phyloP scores from a whole-genome alignment of 2,888 invertebrate genomes.

The Monoplex corrugatus region DNA sequence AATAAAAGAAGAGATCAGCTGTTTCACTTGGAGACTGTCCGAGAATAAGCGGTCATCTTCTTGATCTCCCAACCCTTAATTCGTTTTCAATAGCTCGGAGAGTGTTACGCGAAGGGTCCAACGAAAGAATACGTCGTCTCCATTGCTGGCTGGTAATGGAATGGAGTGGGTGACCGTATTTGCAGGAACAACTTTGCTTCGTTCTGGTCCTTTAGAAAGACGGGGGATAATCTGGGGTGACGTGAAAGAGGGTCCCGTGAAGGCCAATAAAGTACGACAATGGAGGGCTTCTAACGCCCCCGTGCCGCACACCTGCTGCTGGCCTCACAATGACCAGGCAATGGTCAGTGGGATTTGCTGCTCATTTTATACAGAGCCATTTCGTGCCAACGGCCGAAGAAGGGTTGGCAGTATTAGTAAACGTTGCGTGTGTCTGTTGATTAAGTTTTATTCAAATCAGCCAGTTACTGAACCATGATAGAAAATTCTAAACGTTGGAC shows the following conservation, averaged over 20 bases:
- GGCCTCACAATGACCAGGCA: not conserved
- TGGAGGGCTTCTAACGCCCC: not conserved
- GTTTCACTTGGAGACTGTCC: not conserved
- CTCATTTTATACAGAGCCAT: not conserved
- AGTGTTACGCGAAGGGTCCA: not conserved
- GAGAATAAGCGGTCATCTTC: not conserved
- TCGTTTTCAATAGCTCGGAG: not conserved
- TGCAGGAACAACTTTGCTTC: not conserved
- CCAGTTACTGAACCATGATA: too few relatives aligned
- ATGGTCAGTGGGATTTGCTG: not conserved
- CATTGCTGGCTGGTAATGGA: not conserved
- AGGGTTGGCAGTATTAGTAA: not conserved
- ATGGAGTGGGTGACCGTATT: slow-evolving; percentile 30
- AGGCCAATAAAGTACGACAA: not conserved
- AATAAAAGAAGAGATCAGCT: not conserved
- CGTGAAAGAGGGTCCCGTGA: not conserved
- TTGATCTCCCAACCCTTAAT: not conserved
- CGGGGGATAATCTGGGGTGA: not conserved
- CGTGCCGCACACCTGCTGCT: not conserved
- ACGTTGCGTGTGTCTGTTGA: not conserved
- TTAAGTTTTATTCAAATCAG: not conserved
- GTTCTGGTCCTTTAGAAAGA: not conserved
- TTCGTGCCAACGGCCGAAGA: not conserved
- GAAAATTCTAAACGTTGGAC: too few relatives aligned
- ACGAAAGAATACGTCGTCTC: not conserved